A percentile compares a stretch with the other conserved stretches of the same genome.
These are phyloP conservation scores for Antheraea pernyi DNA, from an alignment of 1,140 invertebrate species.

Conservation along the genomic window DNA sequence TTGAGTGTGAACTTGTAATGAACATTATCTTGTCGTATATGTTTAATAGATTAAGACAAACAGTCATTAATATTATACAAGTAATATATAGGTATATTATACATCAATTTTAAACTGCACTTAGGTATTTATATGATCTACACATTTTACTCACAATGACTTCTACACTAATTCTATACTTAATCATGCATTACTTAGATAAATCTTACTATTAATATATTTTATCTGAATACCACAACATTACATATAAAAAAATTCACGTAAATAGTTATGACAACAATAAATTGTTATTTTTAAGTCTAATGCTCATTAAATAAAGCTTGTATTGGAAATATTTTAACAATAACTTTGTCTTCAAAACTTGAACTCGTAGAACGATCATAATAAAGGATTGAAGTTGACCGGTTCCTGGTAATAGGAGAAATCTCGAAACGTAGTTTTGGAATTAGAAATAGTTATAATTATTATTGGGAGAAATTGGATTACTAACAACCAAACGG, in stretches of 20 bases:
- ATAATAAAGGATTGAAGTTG: background rate
- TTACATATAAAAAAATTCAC: background rate
- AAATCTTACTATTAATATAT: background rate
- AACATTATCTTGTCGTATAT: background rate
- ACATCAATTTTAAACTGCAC: background rate
- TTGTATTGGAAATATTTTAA: background rate
- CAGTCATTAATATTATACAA: background rate
- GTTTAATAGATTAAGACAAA: background rate
- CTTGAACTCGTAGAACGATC: too few relatives aligned
- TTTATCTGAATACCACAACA: background rate
- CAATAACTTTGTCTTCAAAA: too few relatives aligned
- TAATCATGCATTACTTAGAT: background rate
- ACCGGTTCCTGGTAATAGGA: background rate
- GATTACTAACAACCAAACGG: slow-evolving; percentile 12
- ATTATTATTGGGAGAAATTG: background rate
- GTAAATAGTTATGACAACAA: background rate
- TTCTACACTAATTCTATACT: background rate
- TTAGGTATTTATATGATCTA: background rate
- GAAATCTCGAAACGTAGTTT: background rate
- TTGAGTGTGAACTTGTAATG: too few relatives aligned
- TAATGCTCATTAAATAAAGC: slow-evolving; percentile 9
- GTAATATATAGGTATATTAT: too few relatives aligned
- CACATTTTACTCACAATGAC: background rate
- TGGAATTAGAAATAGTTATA: background rate
- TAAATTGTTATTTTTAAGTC: background rate